Base-by-base conservation (phyloP, 2,888 invertebrate species). In the Mayetiola destructor region DNA sequence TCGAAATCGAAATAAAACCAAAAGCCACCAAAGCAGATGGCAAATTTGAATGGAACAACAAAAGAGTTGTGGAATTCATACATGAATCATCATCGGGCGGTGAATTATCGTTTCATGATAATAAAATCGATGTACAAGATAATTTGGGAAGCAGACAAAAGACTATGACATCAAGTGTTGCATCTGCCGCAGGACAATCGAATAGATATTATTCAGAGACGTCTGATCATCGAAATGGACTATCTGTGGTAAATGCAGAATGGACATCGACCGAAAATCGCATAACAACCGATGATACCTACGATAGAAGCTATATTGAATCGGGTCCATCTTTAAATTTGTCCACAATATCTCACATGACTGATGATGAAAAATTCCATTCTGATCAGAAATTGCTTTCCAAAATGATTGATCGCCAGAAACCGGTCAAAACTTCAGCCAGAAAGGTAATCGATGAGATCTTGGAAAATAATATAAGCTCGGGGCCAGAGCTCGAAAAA, bases 331-430 rank as follows among this genome's bases (percentile, higher is more conserved):
- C 48, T 2, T n/a, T 48, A 16, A 48, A 23, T 27, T 27, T 48
- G 18, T 48, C 48, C 5, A 48, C 48, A 14, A n/a, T 27, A 1
- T 27, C 48, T 4, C 48, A 48, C 16, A 8, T 48, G 48, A 48
- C 48, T 48, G 48, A 48, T 9, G 48, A 48, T 48, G 48, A 48
- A 27, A 48, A 48, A 27, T 48, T n/a, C 2, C 48, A 48, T 18
- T 27, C 48, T 2, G 48, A 48, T 48, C 23, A 48, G 27, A 48
- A 48, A 48, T 2, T n/a, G 4, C 6, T 2, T 27, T 48, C n/a
- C 32, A 9, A 6, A 12, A 6, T 9, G 16, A 27, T n/a, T 3
- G 27, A 48, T 2, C 16, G 4, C 16, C 23, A 14, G 3, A 16
- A n/a, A 27, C 29, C 29, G 3, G n/a, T n/a, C n/a, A 48, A 48